A percentile compares a stretch with the other conserved stretches of the same genome.
Evolutionary conservation across 2,888 invertebrate genomes (phyloP).

Genomic region (Luperina nickerlii): DNA sequence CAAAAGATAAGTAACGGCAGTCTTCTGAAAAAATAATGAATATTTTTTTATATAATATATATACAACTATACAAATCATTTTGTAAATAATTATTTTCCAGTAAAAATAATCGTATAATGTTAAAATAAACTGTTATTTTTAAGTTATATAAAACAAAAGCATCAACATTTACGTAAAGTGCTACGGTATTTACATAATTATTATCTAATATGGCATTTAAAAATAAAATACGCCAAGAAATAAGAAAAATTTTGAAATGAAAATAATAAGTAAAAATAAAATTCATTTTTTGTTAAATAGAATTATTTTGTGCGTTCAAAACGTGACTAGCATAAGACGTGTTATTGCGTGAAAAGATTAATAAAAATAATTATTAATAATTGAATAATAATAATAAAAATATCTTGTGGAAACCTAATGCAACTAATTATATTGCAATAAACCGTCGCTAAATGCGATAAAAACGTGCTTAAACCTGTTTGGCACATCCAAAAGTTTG

Average conservation of each 20-base stretch:
- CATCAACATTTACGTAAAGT: constrained; percentile 82
- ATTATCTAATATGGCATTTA: constrained; percentile 89
- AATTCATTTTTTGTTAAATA: constrained; percentile 76
- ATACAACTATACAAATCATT: constrained; percentile 80
- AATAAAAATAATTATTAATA: constrained; percentile 75
- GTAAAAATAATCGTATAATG: constrained; percentile 78
- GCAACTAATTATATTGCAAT: constrained; percentile 79
- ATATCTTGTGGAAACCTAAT: constrained; percentile 78
- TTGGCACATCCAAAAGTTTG: constrained; percentile 89
- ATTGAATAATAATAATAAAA: constrained; percentile 70
- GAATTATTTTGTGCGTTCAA: constrained; percentile 87
- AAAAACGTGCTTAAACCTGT: constrained; percentile 83
- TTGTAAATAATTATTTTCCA: constrained; percentile 84
- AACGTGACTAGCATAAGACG: constrained; percentile 89
- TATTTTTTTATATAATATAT: constrained; percentile 75
- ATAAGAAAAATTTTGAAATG: constrained; percentile 69
- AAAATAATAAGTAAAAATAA: constrained; percentile 70
- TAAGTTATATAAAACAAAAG: constrained; percentile 78
- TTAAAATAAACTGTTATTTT: constrained; percentile 70
- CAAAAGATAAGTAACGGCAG: constrained; percentile 85
- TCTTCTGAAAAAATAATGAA: constrained; percentile 87
- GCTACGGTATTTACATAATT: constrained; percentile 85
- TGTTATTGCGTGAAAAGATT: constrained; percentile 88
- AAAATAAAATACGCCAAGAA: constrained; percentile 80
- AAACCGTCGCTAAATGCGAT: constrained; percentile 84